Conservation (phyloP, 2,797 vertebrate genomes). For the Chloroceryle inda region DNA sequence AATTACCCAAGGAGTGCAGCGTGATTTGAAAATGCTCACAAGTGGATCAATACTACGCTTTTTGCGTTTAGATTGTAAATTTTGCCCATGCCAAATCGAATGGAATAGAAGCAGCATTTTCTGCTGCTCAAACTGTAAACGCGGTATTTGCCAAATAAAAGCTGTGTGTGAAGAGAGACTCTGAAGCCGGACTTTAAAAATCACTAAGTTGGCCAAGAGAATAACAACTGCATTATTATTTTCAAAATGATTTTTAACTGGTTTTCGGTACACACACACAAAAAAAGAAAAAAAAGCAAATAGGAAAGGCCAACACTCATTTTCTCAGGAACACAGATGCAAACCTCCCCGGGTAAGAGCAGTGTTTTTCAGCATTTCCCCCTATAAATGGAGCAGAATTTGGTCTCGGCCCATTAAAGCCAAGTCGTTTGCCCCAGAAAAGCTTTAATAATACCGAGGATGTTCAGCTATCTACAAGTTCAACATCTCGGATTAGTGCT, state of each 20-base stretch:
- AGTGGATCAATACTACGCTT: neutral
- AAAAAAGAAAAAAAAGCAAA: too few species aligned
- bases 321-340: neutral
- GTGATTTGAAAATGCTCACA: neutral
- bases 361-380: neutral
- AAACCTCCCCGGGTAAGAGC: neutral
- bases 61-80: neutral
- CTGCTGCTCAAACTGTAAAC: constrained; percentile 11
- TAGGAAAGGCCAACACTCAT: neutral
- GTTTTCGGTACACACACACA: neutral
- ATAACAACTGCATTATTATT: neutral
- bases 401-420: neutral
- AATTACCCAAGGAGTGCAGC: constrained; percentile 18
- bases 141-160: neutral
- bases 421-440: rapidly evolving
- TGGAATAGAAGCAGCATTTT: constrained; percentile 7
- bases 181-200: neutral
- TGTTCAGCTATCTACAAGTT: neutral
- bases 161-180: neutral
- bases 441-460: neutral
- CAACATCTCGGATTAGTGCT: neutral
- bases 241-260: neutral
- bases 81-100: neutral
- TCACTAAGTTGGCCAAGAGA: neutral
- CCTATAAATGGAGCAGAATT: neutral